phyloP scores from a whole-genome alignment of 2,797 vertebrate species.

The Anas bernieri region DNA sequence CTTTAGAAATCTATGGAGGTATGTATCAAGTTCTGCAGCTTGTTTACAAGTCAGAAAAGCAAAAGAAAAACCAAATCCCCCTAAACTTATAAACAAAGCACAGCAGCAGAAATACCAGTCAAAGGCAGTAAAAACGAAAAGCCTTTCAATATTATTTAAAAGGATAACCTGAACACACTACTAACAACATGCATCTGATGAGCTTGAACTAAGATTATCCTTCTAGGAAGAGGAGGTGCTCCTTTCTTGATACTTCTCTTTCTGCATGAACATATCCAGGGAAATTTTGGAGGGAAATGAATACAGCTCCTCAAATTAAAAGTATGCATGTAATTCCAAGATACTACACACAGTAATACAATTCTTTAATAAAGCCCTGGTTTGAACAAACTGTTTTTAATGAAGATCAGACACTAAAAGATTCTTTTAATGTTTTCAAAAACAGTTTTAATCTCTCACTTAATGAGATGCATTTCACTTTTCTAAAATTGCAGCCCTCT shows the following conservation, averaged over 20 bases:
- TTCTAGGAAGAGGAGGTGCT: not conserved
- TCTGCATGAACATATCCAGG: not conserved
- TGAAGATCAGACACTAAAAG: slow-evolving; percentile 27
- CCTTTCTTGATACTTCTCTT: not conserved
- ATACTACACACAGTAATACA: not conserved
- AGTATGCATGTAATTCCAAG: not conserved
- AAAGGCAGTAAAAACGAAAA: not conserved
- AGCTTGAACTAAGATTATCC: not conserved
- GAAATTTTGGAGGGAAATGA: not conserved
- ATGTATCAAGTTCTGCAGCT: not conserved
- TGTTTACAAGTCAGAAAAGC: not conserved
- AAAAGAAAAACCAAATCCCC: not conserved
- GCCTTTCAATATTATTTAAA: not conserved
- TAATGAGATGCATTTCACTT: slow-evolving; percentile 28
- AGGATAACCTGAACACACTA: not conserved
- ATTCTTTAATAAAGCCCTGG: not conserved
- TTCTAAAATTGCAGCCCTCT: not conserved
- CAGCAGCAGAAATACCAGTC: not conserved
- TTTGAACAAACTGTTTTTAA: slow-evolving; percentile 9
- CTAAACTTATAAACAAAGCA: not conserved
- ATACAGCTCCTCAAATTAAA: not conserved
- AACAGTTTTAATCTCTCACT: slow-evolving; percentile 1
- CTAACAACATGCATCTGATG: not conserved
- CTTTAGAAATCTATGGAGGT: not conserved
- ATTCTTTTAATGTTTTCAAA: slow-evolving; percentile 20